These are phyloP conservation scores for Anorthoa munda DNA, from an alignment of 2,888 invertebrate species.

Conservation along the genomic window DNA sequence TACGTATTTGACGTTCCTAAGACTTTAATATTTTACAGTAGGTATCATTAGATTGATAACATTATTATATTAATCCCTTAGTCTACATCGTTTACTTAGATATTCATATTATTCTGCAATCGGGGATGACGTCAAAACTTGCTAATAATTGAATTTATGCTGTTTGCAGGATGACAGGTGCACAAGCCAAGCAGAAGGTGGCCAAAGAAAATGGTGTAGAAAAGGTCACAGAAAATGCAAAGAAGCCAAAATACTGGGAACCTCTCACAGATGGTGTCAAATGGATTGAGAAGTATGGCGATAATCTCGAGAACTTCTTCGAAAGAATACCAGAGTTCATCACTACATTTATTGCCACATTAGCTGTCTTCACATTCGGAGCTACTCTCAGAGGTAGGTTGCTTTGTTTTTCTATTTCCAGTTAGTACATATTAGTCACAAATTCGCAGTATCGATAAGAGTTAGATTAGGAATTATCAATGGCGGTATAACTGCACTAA, in stretches of 20 bases:
- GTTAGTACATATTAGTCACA: not conserved
- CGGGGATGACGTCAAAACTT: slow-evolving; percentile 2
- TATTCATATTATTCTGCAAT: slow-evolving; percentile 11
- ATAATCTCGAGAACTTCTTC: slow-evolving; percentile 90
- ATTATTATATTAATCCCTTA: slow-evolving; percentile 18
- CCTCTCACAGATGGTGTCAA: slow-evolving; percentile 91
- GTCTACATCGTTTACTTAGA: slow-evolving; percentile 3
- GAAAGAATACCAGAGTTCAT: slow-evolving; percentile 89
- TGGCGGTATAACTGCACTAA: not conserved
- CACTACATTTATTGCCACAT: slow-evolving; percentile 89
- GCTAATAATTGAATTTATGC: slow-evolving; percentile 13
- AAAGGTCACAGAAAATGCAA: slow-evolving; percentile 33
- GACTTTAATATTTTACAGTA: slow-evolving; percentile 2
- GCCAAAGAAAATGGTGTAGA: slow-evolving; percentile 47
- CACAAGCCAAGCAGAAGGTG: slow-evolving; percentile 68
- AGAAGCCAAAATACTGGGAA: slow-evolving; percentile 83
- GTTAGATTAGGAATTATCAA: slow-evolving; percentile 3
- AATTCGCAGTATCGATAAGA: not conserved
- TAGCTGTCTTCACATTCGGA: slow-evolving; percentile 92
- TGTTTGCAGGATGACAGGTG: slow-evolving; percentile 70
- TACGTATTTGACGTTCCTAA: not conserved
- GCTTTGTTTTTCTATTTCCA: not conserved
- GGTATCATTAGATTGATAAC: slow-evolving; percentile 43
- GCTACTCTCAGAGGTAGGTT: slow-evolving; percentile 91
- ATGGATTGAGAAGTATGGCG: slow-evolving; percentile 92